Conservation (phyloP, 1,140 invertebrate species). For the Drosophila pruinosa region DNA sequence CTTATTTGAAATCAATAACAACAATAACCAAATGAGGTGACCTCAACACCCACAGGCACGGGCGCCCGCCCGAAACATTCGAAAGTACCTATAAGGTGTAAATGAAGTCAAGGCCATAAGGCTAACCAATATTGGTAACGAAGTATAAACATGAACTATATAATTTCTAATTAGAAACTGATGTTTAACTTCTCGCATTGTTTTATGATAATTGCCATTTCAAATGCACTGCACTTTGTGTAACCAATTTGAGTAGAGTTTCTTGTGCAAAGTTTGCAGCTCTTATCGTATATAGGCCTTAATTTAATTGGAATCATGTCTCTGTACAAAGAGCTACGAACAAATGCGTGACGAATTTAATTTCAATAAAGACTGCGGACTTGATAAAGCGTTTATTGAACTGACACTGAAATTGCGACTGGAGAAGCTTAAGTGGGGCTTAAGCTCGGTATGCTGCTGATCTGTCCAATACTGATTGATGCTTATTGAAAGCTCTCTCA, state of each 20-base stretch:
- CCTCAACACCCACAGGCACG: not conserved
- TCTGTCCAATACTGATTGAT: not conserved
- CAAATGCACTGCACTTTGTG: conserved; percentile 18
- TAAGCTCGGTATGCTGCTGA: not conserved
- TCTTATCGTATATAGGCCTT: not conserved
- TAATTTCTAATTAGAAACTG: conserved; percentile 10
- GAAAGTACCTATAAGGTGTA: not conserved
- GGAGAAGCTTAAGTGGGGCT: not conserved
- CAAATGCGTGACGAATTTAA: conserved; percentile 18
- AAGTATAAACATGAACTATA: not conserved
- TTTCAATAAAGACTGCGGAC: conserved; percentile 17
- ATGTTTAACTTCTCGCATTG: not conserved
- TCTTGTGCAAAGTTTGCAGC: not conserved
- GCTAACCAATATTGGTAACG: not conserved
- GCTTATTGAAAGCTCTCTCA: not conserved
- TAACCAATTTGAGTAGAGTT: conserved; percentile 7
- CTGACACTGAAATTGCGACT: conserved; percentile 7
- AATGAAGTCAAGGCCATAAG: conserved; percentile 7
- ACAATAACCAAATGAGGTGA: not conserved
- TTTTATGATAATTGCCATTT: conserved; percentile 10
- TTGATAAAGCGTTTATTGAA: conserved; percentile 50
- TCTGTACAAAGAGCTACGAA: conserved; percentile 1
- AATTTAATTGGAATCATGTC: not conserved
- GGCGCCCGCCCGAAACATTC: not conserved
- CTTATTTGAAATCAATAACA: conserved; percentile 17